phyloP scores from a whole-genome alignment of 2,113 vertebrate species.

The Microtus montanus region DNA sequence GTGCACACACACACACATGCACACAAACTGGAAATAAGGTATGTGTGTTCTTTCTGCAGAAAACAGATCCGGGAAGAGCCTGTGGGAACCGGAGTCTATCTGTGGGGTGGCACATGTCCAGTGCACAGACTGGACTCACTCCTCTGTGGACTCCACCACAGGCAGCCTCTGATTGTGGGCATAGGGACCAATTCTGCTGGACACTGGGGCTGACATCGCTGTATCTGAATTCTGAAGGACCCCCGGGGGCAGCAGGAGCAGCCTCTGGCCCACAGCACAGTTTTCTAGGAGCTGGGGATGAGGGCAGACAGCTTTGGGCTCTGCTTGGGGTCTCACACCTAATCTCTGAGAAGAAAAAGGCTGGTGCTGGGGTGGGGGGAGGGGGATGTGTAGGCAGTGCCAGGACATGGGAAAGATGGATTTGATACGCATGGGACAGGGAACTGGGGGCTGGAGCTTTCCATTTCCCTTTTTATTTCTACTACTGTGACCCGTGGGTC shows the following conservation, averaged over 20 bases:
- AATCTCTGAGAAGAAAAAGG: background rate
- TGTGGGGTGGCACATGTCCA: background rate
- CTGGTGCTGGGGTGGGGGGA: background rate
- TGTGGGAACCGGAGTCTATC: background rate
- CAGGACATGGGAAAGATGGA: background rate
- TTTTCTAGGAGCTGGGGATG: background rate
- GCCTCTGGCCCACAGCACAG: background rate
- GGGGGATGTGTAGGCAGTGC: background rate
- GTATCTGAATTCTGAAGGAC: background rate
- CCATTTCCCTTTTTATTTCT: slow-evolving; percentile 15
- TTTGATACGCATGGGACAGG: background rate
- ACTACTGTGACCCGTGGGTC: background rate
- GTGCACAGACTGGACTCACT: slow-evolving; percentile 6
- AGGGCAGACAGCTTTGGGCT: background rate
- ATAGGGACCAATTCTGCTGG: background rate
- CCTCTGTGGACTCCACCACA: background rate
- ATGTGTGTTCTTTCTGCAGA: slow-evolving; percentile 15
- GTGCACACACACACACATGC: background rate
- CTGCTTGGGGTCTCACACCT: background rate
- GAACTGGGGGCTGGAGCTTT: background rate
- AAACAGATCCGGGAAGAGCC: background rate
- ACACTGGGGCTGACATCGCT: background rate
- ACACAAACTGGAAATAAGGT: background rate
- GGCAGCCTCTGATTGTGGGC: background rate
- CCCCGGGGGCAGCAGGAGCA: background rate